A percentile compares a stretch with the other conserved stretches of the same genome.
Conservation (phyloP, 2,888 invertebrate species). For the Caenorhabditis sp. region DNA sequence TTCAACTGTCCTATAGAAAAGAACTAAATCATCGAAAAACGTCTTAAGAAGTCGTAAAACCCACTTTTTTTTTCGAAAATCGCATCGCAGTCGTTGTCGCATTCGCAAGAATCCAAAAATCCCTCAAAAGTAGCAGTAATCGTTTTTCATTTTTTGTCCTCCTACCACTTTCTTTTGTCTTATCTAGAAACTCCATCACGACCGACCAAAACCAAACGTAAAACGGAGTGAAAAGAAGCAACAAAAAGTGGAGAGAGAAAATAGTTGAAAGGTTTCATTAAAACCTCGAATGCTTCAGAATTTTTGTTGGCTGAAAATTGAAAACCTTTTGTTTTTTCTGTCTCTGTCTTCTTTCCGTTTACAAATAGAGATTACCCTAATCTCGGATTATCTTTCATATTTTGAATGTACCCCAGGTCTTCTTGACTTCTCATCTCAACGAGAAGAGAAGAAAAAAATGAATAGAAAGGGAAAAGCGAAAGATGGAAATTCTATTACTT, state of each 20-base stretch:
- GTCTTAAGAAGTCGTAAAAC: no score
- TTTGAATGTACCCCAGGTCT: no score
- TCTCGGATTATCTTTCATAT: constrained; percentile 49
- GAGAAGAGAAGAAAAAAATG: not conserved
- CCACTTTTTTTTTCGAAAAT: no score
- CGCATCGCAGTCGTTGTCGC: no score
- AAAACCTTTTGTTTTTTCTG: no score
- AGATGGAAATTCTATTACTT: constrained; percentile 36
- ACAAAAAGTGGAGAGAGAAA: constrained; percentile 9
- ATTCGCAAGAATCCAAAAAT: not conserved
- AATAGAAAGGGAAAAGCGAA: not conserved
- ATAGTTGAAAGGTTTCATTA: constrained; percentile 13
- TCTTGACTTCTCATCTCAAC: no score
- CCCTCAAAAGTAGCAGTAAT: constrained; percentile 32
- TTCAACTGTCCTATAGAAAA: no score
- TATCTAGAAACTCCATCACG: constrained; percentile 47
- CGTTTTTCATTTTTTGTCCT: constrained; percentile 40
- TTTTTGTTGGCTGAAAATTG: no score
- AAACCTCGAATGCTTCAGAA: no score
- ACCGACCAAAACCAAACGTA: constrained; percentile 14
- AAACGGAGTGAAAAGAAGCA: constrained; percentile 14
- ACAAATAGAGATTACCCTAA: constrained; percentile 46
- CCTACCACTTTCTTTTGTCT: constrained; percentile 1
- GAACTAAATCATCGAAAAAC: no score
- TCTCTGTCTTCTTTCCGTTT: constrained; percentile 7